These are phyloP conservation scores for Anneissia japonica DNA, from an alignment of 35 echinoderm and acorn worm species.

Conservation along the genomic window DNA sequence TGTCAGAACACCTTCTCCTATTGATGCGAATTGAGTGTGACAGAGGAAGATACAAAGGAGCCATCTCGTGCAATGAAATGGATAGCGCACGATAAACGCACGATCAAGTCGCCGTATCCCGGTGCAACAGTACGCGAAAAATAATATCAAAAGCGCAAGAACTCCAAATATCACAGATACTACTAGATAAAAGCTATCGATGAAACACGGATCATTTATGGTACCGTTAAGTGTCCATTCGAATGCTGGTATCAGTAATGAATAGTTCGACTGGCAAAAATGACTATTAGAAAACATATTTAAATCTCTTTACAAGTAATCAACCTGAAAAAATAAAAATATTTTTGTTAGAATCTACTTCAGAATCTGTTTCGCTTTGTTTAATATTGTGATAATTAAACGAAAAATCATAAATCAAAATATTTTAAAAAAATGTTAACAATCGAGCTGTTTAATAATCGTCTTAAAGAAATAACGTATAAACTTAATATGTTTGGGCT, in stretches of 20 bases:
- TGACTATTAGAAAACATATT: background rate
- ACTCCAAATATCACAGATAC: conserved; percentile 54
- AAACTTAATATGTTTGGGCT: too few species aligned
- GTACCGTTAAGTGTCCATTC: background rate
- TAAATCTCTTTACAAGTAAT: too few species aligned
- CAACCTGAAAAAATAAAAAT: too few species aligned
- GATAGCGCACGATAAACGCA: conserved; percentile 48
- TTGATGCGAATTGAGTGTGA: conserved; percentile 8
- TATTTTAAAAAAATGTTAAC: too few species aligned
- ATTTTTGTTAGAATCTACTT: too few species aligned
- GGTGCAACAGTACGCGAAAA: conserved; percentile 50
- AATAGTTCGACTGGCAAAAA: background rate
- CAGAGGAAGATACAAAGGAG: conserved; percentile 43
- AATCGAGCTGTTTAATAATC: too few species aligned
- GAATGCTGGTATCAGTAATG: background rate
- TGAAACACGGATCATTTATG: conserved; percentile 79
- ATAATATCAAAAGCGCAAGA: conserved; percentile 34
- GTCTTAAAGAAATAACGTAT: too few species aligned
- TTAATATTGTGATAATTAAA: too few species aligned
- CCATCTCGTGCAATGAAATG: conserved; percentile 70
- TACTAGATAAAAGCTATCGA: conserved; percentile 45
- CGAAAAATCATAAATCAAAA: too few species aligned
- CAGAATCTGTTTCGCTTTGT: too few species aligned
- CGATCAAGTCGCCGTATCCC: conserved; percentile 17
- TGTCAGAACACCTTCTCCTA: conserved; percentile 77